Conservation (phyloP, 2,888 invertebrate species). For the Teleiodes luculella region DNA sequence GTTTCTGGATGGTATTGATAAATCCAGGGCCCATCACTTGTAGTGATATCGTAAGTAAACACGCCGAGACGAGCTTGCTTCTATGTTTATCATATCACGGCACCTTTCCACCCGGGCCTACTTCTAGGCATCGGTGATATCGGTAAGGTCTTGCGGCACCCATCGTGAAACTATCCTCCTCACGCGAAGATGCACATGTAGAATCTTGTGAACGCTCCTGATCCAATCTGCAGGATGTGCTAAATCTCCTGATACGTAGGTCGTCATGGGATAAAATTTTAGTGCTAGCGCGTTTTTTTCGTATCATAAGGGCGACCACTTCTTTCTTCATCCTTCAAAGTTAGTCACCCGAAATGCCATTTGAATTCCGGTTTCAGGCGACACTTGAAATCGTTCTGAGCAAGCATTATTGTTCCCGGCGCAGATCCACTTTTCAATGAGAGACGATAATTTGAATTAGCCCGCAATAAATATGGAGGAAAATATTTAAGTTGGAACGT, state of each 20-base stretch:
- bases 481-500: no score
- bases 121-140: background rate
- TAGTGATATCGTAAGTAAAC: background rate
- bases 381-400: background rate
- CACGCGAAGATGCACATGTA: no score
- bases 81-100: background rate
- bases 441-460: background rate
- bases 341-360: background rate
- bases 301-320: background rate
- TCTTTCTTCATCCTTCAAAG: constrained; percentile 4
- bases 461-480: background rate
- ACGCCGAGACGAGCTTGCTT: constrained; percentile 1
- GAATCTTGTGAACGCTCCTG: no score
- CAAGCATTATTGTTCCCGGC: background rate
- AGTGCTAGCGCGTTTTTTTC: background rate
- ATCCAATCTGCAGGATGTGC: no score
- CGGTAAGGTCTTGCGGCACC: background rate
- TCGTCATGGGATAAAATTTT: no score
- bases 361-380: background rate
- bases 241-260: no score
- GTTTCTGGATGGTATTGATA: constrained; percentile 14
- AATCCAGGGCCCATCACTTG: background rate
- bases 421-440: constrained; percentile 7
- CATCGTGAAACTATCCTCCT: no score
- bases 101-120: background rate